Percentiles rank a stretch among this genome's conserved stretches.
These are phyloP conservation scores for Dexiosoma caninum DNA, from an alignment of 2,888 invertebrate genomes.

Conservation along the genomic window DNA sequence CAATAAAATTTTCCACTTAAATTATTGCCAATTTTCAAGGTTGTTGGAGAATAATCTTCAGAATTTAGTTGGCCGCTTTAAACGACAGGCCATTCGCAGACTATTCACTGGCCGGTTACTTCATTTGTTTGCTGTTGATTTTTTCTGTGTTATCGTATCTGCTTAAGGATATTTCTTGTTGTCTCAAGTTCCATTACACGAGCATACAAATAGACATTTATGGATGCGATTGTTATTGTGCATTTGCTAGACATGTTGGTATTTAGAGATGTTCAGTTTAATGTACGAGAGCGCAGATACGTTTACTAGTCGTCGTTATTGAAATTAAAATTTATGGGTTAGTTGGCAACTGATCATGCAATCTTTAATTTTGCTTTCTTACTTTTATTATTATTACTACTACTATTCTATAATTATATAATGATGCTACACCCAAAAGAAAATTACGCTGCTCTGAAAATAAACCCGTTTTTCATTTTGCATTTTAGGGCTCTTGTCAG, in stretches of 20 bases:
- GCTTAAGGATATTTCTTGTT: conserved; percentile 35
- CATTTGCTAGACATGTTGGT: neutral
- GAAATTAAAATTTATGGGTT: conserved; percentile 39
- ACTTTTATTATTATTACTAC: too few relatives aligned
- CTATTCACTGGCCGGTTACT: neutral
- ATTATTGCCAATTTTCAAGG: conserved; percentile 58
- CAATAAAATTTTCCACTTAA: conserved; percentile 43
- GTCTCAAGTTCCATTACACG: neutral
- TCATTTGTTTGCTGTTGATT: neutral
- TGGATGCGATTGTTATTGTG: conserved; percentile 1
- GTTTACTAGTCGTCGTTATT: conserved; percentile 37
- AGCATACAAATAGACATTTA: conserved; percentile 8
- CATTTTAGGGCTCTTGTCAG: too few relatives aligned
- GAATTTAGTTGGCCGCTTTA: conserved; percentile 38
- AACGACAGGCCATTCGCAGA: neutral
- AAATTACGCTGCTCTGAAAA: too few relatives aligned
- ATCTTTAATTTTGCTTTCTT: neutral
- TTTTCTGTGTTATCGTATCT: neutral
- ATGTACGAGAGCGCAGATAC: neutral
- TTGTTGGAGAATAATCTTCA: conserved; percentile 53
- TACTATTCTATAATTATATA: conserved; percentile 31
- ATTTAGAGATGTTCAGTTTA: conserved; percentile 22
- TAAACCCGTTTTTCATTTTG: too few relatives aligned
- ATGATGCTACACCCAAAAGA: neutral
- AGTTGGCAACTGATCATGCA: conserved; percentile 11